A percentile compares a stretch with the other conserved stretches of the same genome.
These are phyloP conservation scores for Drosophila crucigera DNA, from an alignment of 2,888 invertebrate species.

Conservation along the genomic window DNA sequence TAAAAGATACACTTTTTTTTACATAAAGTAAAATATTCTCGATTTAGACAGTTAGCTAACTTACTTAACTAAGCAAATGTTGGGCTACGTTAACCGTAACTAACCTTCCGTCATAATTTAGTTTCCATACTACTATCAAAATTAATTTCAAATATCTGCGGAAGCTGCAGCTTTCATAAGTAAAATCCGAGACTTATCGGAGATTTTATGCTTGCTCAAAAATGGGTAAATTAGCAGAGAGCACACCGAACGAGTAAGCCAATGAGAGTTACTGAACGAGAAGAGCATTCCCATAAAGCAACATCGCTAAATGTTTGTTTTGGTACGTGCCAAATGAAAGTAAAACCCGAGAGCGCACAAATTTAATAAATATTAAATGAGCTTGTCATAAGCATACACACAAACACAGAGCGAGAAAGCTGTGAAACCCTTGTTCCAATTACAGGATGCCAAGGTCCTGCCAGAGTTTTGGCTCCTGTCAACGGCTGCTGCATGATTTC, in stretches of 20 bases:
- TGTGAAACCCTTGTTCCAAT: constrained; percentile 63
- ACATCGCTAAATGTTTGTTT: constrained; percentile 56
- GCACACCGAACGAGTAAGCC: constrained; percentile 8
- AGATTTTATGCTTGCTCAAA: background rate
- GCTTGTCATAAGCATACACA: constrained; percentile 66
- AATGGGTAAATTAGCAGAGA: background rate
- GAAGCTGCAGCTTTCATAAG: background rate
- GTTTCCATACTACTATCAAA: too few relatives aligned
- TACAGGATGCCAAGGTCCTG: constrained; percentile 46
- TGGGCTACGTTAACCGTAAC: too few relatives aligned
- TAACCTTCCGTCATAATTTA: too few relatives aligned
- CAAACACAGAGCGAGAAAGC: constrained; percentile 1
- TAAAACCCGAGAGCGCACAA: constrained; percentile 64
- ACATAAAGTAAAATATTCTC: background rate
- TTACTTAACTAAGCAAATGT: too few relatives aligned
- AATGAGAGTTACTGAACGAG: background rate
- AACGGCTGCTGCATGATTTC: constrained; percentile 53
- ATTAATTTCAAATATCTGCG: background rate
- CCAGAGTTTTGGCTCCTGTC: constrained; percentile 18
- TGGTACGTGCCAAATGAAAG: constrained; percentile 74
- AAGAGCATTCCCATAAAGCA: constrained; percentile 44
- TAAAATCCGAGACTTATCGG: background rate
- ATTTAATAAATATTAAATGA: constrained; percentile 78
- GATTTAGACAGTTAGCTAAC: too few relatives aligned
- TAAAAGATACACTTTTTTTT: constrained; percentile 1